phyloP scores from a whole-genome alignment of 2,888 invertebrate genomes.

The Capitulum mitella region DNA sequence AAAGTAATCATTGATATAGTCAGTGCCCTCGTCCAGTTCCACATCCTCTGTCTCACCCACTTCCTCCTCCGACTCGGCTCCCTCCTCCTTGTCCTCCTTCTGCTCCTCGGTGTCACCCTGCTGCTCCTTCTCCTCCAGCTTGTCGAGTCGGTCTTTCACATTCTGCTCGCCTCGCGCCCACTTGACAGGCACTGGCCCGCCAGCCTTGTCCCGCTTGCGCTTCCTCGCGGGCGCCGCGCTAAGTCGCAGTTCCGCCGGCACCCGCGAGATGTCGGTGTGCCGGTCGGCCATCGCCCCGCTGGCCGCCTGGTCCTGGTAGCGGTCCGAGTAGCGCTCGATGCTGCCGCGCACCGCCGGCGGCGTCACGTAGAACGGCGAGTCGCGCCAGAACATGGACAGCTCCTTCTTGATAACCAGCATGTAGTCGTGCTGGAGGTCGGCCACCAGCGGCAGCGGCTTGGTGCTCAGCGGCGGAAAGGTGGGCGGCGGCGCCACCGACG shows the following conservation, averaged over 20 bases:
- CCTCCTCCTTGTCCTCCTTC: slow-evolving; percentile 46
- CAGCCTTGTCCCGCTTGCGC: background rate
- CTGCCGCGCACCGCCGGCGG: slow-evolving; percentile 41
- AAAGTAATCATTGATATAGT: slow-evolving; percentile 78
- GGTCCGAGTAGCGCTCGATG: slow-evolving; percentile 46
- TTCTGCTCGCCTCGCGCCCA: slow-evolving; percentile 36
- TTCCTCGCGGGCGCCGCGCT: slow-evolving; percentile 28
- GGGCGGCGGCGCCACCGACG: slow-evolving; percentile 45
- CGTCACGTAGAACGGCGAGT: slow-evolving; percentile 42
- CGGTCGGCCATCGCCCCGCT: slow-evolving; percentile 34
- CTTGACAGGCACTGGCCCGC: slow-evolving; percentile 26
- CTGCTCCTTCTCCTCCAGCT: slow-evolving; percentile 32
- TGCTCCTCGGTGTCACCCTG: slow-evolving; percentile 36
- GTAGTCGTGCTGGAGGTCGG: slow-evolving; percentile 42
- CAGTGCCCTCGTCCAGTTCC: slow-evolving; percentile 81
- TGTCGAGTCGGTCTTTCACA: slow-evolving; percentile 35
- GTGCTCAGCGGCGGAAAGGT: slow-evolving; percentile 47
- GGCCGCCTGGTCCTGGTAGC: slow-evolving; percentile 42
- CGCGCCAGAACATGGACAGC: slow-evolving; percentile 41
- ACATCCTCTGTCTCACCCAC: slow-evolving; percentile 55
- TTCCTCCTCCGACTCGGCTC: slow-evolving; percentile 54
- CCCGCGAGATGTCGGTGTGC: slow-evolving; percentile 37
- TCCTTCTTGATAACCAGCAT: slow-evolving; percentile 44
- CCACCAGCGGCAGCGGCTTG: slow-evolving; percentile 45
- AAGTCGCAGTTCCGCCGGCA: slow-evolving; percentile 39